Evolutionary conservation across 2,113 vertebrate genomes (phyloP), one percentile per base, ranked within the genome.

Genomic region (Cisticola juncidis): DNA sequence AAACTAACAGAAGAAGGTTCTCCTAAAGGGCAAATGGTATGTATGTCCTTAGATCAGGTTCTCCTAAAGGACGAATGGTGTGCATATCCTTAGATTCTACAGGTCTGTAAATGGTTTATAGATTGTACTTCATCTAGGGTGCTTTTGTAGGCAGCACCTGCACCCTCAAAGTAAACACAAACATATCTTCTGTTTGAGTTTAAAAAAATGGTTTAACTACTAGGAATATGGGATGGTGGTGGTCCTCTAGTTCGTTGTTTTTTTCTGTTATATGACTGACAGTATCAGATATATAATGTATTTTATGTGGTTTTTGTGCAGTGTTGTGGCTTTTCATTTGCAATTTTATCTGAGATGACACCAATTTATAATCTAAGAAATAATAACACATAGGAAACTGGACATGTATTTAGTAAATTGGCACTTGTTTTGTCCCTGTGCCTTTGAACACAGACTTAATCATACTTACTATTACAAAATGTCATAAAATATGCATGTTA

Each of bases 1-100:
- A 99, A 98, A 87, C 97, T 99, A n/a, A 98, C 98, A 0, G 96
- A 99, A 45, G 99, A 99, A 64, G 99, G 99, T 22, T 99, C 98
- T 53, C 99, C 99, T 42, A 99, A 99, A 98, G 99, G 99, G 38
- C 99, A 99, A 93, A 99, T 97, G 97, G 99, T 99, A 98, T 91
- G 93, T 91, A 38, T 31, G 2, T 57, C 28, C 50, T 69, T 58
- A 71, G 17, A 40, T 44, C 74, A 58, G 99, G 99, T 28, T 99
- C 98, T 47, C 99, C 99, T 48, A 99, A 99, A 98, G 99, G 99
- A n/a, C 99, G 99, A 92, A 99, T 97, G 96, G 99, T 99, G 98
- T 91, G 92, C 91, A 44, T 35, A 3, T 66, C 26, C 45, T 72
- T 64, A 54, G 20, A 33, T 51, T 72, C 25, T 60, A 6, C 7